Conservation (phyloP, 2,113 vertebrate species). For the Scortum barcoo region DNA sequence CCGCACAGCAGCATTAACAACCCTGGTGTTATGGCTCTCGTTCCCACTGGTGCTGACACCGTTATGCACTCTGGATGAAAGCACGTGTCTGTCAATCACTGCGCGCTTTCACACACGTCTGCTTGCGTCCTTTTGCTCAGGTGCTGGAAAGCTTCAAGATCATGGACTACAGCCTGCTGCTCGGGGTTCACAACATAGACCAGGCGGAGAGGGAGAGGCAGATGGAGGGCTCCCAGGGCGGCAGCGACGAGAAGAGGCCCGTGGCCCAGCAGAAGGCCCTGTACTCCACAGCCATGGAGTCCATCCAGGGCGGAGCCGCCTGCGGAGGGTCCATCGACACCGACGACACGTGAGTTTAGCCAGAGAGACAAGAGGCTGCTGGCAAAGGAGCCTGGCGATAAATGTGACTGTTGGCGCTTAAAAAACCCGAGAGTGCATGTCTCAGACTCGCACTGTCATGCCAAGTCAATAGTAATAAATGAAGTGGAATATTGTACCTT, state of each 20-base stretch:
- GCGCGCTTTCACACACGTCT: neutral
- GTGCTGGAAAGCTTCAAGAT: conserved; percentile 99
- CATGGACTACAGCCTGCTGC: conserved; percentile 99
- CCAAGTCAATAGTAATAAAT: neutral
- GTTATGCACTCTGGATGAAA: conserved; percentile 12
- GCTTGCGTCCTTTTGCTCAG: conserved; percentile 73
- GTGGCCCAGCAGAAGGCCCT: conserved; percentile 98
- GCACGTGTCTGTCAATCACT: conserved; percentile 3
- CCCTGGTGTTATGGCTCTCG: neutral
- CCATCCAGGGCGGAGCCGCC: conserved; percentile 96
- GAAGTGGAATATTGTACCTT: no score
- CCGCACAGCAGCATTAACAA: neutral
- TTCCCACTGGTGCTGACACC: conserved; percentile 12
- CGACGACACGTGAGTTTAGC: conserved; percentile 91
- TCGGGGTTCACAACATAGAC: conserved; percentile 98
- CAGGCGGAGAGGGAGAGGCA: conserved; percentile 93
- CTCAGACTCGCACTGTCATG: neutral
- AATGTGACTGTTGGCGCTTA: conserved; percentile 2
- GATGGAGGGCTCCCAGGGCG: conserved; percentile 89
- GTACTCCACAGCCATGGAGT: conserved; percentile 99
- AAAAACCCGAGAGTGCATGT: neutral
- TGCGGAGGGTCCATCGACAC: conserved; percentile 94
- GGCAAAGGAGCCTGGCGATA: neutral
- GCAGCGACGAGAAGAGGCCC: conserved; percentile 91
- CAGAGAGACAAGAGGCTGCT: neutral